Evolutionary conservation across 2,113 vertebrate genomes (phyloP).

Genomic region (Meriones unguiculatus): DNA sequence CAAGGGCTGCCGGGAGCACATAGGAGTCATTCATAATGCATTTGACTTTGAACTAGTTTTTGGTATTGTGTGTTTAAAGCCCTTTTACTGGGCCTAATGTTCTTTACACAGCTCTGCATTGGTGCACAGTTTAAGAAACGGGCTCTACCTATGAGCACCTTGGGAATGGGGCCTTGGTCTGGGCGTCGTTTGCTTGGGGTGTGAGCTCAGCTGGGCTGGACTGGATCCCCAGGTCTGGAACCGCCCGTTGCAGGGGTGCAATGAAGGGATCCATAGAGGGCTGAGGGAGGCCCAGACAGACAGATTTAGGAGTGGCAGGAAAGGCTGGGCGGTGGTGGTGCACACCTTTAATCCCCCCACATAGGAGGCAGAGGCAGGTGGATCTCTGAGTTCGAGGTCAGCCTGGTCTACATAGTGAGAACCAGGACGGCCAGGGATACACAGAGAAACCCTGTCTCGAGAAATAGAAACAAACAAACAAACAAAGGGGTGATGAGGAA

Average conservation of each 20-base stretch:
- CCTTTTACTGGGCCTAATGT: background rate
- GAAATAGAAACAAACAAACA: background rate
- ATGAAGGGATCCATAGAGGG: accelerated
- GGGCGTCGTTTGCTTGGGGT: background rate
- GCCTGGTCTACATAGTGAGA: background rate
- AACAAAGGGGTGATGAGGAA: background rate
- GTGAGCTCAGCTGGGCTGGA: background rate
- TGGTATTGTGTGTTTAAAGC: background rate
- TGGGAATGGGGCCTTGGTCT: background rate
- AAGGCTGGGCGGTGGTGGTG: background rate
- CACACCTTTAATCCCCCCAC: background rate
- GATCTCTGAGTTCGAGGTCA: background rate
- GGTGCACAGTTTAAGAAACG: background rate
- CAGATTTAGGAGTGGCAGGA: background rate
- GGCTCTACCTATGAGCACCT: background rate
- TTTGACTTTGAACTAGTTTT: background rate
- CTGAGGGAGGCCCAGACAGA: background rate
- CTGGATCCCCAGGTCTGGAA: too few relatives aligned
- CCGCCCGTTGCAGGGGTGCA: background rate
- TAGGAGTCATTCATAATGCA: background rate
- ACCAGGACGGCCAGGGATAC: background rate
- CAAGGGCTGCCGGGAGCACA: background rate
- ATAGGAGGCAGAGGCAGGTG: background rate
- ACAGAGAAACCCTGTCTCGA: background rate
- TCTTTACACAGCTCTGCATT: too few relatives aligned